phyloP scores from a whole-genome alignment of 64 coral and sea anemone species.

The Actinia equina region DNA sequence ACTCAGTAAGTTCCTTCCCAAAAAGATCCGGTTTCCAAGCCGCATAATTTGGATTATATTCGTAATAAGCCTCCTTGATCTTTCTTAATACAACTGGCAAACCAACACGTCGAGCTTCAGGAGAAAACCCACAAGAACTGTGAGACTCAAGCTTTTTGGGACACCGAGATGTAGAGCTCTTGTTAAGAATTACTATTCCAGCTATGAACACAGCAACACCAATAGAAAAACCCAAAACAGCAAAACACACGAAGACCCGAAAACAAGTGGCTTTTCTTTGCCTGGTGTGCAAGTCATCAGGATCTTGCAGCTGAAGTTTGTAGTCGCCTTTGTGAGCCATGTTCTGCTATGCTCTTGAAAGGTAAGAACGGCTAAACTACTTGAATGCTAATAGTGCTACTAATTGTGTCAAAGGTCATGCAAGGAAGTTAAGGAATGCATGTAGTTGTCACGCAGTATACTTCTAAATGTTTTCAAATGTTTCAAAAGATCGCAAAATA shows the following conservation, averaged over 20 bases:
- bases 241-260: not conserved
- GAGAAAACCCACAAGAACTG: conserved; percentile 6
- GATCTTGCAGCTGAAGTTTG: not conserved
- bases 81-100: conserved; percentile 22
- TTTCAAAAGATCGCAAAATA: too few relatives aligned
- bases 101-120: conserved; percentile 37
- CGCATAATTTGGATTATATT: conserved; percentile 14
- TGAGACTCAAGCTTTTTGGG: not conserved
- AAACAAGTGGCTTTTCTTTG: not conserved
- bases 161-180: not conserved
- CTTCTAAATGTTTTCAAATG: too few relatives aligned
- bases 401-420: too few relatives aligned
- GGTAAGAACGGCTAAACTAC: not conserved
- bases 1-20: conserved; percentile 18
- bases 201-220: conserved; percentile 29
- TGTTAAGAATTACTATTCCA: conserved; percentile 4
- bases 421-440: too few relatives aligned
- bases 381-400: not conserved
- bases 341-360: not conserved
- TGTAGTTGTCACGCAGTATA: too few relatives aligned
- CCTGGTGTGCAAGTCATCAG: not conserved
- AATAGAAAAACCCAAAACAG: not conserved
- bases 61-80: conserved; percentile 26
- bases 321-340: not conserved
- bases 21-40: conserved; percentile 37